phyloP scores from a whole-genome alignment of 2,888 invertebrate genomes.

The Furcula furcula region DNA sequence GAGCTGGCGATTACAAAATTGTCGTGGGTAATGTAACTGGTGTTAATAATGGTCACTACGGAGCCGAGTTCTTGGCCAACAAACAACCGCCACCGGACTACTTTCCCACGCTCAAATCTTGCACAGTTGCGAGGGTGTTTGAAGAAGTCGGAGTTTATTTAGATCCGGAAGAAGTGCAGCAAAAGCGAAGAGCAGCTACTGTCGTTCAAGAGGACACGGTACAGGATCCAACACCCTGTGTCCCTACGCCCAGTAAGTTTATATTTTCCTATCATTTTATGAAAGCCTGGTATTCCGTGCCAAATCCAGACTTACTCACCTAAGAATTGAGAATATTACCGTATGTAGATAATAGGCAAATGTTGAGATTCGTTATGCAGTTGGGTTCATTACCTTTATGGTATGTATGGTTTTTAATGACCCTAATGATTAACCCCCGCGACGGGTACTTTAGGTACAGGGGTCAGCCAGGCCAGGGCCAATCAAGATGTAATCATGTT shows the following conservation, averaged over 20 bases:
- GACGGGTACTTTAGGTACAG: no score
- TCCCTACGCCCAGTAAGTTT: slow-evolving; percentile 61
- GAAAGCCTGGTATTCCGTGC: no score
- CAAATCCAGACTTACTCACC: no score
- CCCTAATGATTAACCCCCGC: no score
- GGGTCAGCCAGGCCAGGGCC: no score
- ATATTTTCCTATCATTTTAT: slow-evolving; percentile 2
- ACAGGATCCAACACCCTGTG: slow-evolving; percentile 53
- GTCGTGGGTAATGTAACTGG: slow-evolving; percentile 79
- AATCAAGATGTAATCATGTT: no score
- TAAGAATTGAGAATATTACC: no score
- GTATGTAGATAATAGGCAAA: no score
- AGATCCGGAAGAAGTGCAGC: slow-evolving; percentile 43
- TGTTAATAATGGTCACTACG: slow-evolving; percentile 60
- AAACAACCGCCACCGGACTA: slow-evolving; percentile 57
- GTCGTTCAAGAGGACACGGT: slow-evolving; percentile 54
- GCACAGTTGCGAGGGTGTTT: slow-evolving; percentile 53
- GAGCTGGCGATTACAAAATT: slow-evolving; percentile 84
- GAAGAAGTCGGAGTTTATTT: slow-evolving; percentile 53
- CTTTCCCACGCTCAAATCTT: slow-evolving; percentile 45
- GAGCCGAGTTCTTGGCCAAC: slow-evolving; percentile 51
- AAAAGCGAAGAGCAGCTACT: slow-evolving; percentile 49
- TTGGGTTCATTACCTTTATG: no score
- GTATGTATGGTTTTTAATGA: no score
- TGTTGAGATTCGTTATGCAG: no score